Base-by-base conservation (phyloP, 2,888 invertebrate genomes). In the Amitus sp. region DNA sequence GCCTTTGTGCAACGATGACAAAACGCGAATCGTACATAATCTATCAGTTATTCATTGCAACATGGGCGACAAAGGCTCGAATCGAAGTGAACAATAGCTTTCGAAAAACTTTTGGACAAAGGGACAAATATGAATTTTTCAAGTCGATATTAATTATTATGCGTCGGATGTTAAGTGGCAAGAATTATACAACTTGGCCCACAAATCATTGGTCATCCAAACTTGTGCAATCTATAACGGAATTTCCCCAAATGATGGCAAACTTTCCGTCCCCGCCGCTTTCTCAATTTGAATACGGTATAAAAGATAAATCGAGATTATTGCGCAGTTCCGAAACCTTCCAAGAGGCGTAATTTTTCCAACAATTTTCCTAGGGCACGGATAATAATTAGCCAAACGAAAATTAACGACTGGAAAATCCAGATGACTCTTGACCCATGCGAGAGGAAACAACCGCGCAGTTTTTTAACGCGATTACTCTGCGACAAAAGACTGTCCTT, bases 131-230 rank as follows among this genome's bases (percentile, higher is more conserved):
- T 17, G 10, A n/a, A n/a, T n/a, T n/a, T n/a, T 19, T 42, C 19
- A 18, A 27, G 28, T 39, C 13, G 42, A 27, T 48, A 55, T 63
- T 63, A 63, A 63, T 63, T 58, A 55, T 51, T 58, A 57, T 39
- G 17, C 47, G 53, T 34, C 46, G 57, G 57, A 49, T 62, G 53
- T 62, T 57, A 53, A 62, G 62, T 53, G 62, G 57, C 53, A 53
- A 47, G 53, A 62, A 56, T 62, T 62, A 15, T 48, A 28, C 20
- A 62, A 62, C 61, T 62, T 51, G 42, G 49, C 13, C 56, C 53
- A 47, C 62, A 53, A 53, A 62, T 62, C 62, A 62, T 55, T 55
- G 62, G 62, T 62, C 55, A 55, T 43, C 28, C 47, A 34, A 59
- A 63, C 55, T 62, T 62, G 58, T 54, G 58, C 53, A 57, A 58